Conservation (phyloP, 2,797 vertebrate species). For the Zalophus californianus region DNA sequence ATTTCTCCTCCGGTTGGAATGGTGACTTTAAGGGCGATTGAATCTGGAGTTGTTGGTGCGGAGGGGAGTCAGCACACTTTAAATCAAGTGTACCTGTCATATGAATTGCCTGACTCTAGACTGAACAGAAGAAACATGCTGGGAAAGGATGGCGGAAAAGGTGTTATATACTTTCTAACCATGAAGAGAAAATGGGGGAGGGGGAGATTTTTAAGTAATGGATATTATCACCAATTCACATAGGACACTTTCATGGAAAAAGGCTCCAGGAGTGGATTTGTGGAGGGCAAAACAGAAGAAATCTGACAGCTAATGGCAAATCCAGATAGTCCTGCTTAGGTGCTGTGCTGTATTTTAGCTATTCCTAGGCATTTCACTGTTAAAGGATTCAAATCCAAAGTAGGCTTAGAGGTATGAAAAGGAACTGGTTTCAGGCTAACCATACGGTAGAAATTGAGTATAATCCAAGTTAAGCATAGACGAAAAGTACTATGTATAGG, state of each 20-base stretch:
- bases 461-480: background rate
- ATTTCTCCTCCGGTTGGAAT: constrained; percentile 22
- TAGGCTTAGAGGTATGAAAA: background rate
- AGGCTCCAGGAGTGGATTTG: background rate
- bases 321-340: background rate
- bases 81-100: background rate
- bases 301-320: background rate
- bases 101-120: constrained; percentile 28
- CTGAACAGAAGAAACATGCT: background rate
- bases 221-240: background rate
- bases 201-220: background rate
- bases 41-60: constrained; percentile 1
- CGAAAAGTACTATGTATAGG: background rate
- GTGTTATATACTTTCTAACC: background rate
- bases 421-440: background rate
- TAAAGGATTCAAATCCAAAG: background rate
- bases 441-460: background rate
- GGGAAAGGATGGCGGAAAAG: background rate
- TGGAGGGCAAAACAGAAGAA: background rate
- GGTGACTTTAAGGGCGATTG: constrained; percentile 19
- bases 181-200: background rate
- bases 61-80: background rate
- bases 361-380: background rate
- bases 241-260: background rate
- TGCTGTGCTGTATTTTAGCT: background rate